phyloP scores from a whole-genome alignment of 1,140 invertebrate species.

The Antheraea mylitta region DNA sequence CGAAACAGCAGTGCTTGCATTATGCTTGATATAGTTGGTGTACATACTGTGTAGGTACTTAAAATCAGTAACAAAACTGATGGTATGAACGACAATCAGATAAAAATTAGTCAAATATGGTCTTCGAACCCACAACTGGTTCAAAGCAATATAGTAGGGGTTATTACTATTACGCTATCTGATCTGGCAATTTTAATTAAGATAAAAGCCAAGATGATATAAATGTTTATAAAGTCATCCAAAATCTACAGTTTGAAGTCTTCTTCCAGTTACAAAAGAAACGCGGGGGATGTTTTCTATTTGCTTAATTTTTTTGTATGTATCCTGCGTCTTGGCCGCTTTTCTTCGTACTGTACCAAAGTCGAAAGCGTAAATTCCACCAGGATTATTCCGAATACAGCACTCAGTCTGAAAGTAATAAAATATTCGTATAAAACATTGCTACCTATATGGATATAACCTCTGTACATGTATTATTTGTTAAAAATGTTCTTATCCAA shows the following conservation, averaged over 20 bases:
- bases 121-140: no score
- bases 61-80: no score
- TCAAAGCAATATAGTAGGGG: no score
- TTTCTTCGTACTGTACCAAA: slow-evolving; percentile 70
- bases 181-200: no score
- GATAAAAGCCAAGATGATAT: background rate
- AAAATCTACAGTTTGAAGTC: slow-evolving; percentile 64
- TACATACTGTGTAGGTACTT: no score
- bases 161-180: no score
- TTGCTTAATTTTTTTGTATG: slow-evolving; percentile 61
- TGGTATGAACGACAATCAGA: no score
- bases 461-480: no score
- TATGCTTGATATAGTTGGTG: no score
- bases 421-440: background rate
- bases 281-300: slow-evolving; percentile 55
- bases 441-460: background rate
- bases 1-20: no score
- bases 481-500: no score
- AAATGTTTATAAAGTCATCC: slow-evolving; percentile 30
- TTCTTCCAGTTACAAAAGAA: slow-evolving; percentile 61
- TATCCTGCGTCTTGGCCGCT: slow-evolving; percentile 47
- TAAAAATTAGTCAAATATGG: no score
- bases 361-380: slow-evolving; percentile 72
- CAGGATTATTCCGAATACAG: slow-evolving; percentile 68
- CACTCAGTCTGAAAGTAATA: slow-evolving; percentile 60